Evolutionary conservation across 2,888 invertebrate species (phyloP).

Genomic region (Perithous albicinctus): DNA sequence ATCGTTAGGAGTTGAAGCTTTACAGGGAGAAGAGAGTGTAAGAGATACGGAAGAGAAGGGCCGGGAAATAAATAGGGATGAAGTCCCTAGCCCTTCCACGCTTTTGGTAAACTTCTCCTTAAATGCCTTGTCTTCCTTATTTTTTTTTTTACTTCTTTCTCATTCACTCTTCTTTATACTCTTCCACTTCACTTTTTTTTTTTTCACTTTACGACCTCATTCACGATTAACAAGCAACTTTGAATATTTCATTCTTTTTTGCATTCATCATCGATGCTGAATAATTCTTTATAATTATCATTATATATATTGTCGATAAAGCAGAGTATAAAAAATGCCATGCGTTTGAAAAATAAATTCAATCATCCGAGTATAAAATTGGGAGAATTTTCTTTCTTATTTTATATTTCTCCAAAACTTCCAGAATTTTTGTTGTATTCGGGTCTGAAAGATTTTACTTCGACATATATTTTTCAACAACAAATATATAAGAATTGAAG

Average conservation of each 20-base stretch:
- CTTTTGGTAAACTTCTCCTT: constrained; percentile 31
- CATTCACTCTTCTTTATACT: constrained; percentile 4
- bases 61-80: constrained; percentile 10
- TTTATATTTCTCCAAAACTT: too few relatives aligned
- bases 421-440: too few relatives aligned
- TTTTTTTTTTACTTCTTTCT: not conserved
- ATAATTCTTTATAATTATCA: too few relatives aligned
- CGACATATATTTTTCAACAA: not conserved
- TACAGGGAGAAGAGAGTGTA: too few relatives aligned
- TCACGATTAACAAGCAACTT: constrained; percentile 36
- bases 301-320: too few relatives aligned
- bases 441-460: not conserved
- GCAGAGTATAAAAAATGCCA: too few relatives aligned
- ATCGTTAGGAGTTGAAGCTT: not conserved
- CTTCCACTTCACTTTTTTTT: constrained; percentile 13
- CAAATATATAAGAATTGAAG: not conserved
- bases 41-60: not conserved
- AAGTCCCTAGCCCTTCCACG: not conserved
- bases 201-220: constrained; percentile 41
- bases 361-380: too few relatives aligned
- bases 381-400: too few relatives aligned
- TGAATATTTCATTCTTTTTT: constrained; percentile 28
- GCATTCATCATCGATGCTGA: too few relatives aligned
- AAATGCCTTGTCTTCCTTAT: constrained; percentile 25
- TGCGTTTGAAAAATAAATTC: too few relatives aligned